These are phyloP conservation scores for Spea multiplicata DNA, from an alignment of 2,113 vertebrate species.

Conservation along the genomic window DNA sequence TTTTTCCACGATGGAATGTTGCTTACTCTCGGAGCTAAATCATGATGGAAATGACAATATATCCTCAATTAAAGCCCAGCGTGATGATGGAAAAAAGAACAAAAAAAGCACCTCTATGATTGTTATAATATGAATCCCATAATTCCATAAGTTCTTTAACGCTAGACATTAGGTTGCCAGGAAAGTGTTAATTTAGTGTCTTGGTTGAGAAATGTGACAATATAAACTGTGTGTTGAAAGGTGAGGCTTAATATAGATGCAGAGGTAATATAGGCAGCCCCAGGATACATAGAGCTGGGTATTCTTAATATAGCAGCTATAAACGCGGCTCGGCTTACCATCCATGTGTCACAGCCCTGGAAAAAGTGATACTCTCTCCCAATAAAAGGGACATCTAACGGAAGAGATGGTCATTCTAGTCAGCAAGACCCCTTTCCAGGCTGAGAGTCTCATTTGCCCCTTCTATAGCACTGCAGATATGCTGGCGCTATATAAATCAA, in stretches of 20 bases:
- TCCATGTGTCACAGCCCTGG: neutral
- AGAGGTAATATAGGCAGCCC: slow-evolving; percentile 27
- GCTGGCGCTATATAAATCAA: too few species aligned
- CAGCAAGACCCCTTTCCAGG: neutral
- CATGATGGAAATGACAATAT: too few species aligned
- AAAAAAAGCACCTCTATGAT: too few species aligned
- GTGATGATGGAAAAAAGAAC: too few species aligned
- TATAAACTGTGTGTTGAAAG: slow-evolving; percentile 19
- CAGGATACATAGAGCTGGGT: slow-evolving; percentile 11
- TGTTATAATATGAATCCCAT: too few species aligned
- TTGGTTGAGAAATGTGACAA: slow-evolving; percentile 3
- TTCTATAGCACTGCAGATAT: neutral
- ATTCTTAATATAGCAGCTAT: slow-evolving; percentile 24
- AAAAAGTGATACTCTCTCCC: neutral
- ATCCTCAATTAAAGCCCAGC: too few species aligned
- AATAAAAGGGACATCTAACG: slow-evolving; percentile 10
- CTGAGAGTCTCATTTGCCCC: neutral
- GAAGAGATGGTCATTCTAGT: neutral
- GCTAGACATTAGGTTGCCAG: too few species aligned
- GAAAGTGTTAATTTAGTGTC: slow-evolving; percentile 16
- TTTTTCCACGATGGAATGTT: too few species aligned
- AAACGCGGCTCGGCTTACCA: slow-evolving; percentile 9
- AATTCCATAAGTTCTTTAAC: too few species aligned
- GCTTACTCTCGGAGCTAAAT: too few species aligned
- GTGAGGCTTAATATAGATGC: slow-evolving; percentile 34